Evolutionary conservation across 2,888 invertebrate genomes (phyloP), one percentile per base, ranked within the genome.

Genomic region (Lasioglossum zephyrum): DNA sequence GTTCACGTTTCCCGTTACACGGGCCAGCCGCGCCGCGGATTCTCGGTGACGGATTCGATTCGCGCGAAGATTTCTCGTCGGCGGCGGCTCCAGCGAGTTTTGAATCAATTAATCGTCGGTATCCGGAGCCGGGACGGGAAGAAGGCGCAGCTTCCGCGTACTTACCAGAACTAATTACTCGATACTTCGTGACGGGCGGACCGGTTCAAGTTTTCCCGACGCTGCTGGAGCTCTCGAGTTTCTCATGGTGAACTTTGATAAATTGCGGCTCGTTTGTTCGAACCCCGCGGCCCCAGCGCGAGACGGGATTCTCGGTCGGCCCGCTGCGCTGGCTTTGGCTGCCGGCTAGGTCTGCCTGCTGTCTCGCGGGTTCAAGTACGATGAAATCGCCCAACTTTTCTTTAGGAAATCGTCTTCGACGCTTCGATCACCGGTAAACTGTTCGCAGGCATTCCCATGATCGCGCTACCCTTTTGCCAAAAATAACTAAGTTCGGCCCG

Each of bases 81-180:
- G 39, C 26, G 76, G 70, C n/a, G 69, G 60, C 31, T 13, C 18
- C 78, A n/a, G 4, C n/a, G 77, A 86, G 86, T 80, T 84, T 77
- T 57, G 79, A 57, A 84, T 79, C 87, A 89, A 89, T 90, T 89
- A 88, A 88, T 90, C 81, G 86, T 60, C 63, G 74, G 77, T 75
- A 73, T 81, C 74, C 39, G 76, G 22, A 36, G 31, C 5, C 60
- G 8, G 60, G 6, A 36, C 66, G 70, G 22, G 83, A 81, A 85
- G 85, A 88, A 77, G 87, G 82, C 74, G 73, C 83, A 76, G 85
- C 73, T 80, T 85, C 80, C 87, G 80, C 82, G 41, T 79, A 84
- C 63, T 77, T 79, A 85, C 81, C 79, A 36, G 81, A 90, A 90
- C 90, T 90, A 90, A 90, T 90, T 90, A 89, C 90, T 86, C 84